Conservation (phyloP, 1,140 invertebrate species). For the Musca vetustissima region DNA sequence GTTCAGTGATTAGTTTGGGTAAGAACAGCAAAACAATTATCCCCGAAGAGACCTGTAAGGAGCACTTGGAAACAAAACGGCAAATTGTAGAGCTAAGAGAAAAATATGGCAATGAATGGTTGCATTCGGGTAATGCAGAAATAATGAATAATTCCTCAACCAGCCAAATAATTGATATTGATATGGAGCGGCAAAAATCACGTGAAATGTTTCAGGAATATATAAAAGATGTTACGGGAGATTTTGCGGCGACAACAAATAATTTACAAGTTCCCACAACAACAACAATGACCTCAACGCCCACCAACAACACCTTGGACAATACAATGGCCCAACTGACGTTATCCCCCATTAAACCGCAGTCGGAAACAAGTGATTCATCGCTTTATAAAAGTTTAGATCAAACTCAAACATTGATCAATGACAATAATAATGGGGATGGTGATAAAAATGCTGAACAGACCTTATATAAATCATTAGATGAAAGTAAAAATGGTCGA, state of each 20-base stretch:
- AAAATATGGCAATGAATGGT: conserved; percentile 64
- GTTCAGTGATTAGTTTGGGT: conserved; percentile 1
- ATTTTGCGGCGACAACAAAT: conserved; percentile 26
- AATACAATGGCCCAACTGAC: not conserved
- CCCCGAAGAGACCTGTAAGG: conserved; percentile 26
- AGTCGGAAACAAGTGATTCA: conserved; percentile 4
- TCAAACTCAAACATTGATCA: conserved; percentile 2
- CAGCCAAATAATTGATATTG: conserved; percentile 27
- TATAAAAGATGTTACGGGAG: conserved; percentile 31
- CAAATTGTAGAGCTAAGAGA: conserved; percentile 62
- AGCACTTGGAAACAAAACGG: conserved; percentile 63
- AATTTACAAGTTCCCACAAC: not conserved
- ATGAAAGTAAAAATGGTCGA: not conserved
- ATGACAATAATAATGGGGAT: not conserved
- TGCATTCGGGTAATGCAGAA: conserved; percentile 60
- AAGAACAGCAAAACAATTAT: not conserved
- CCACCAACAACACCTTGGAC: conserved; percentile 26
- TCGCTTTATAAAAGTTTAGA: conserved; percentile 38
- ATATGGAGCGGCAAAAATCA: conserved; percentile 32
- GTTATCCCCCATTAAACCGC: not conserved
- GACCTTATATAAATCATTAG: conserved; percentile 11
- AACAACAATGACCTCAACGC: conserved; percentile 36
- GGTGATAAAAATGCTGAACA: no score
- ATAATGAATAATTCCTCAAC: conserved; percentile 42
- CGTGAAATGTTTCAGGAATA: conserved; percentile 43